These are phyloP conservation scores for Heliconius nattereri DNA, from an alignment of 1,140 invertebrate genomes.

Conservation along the genomic window DNA sequence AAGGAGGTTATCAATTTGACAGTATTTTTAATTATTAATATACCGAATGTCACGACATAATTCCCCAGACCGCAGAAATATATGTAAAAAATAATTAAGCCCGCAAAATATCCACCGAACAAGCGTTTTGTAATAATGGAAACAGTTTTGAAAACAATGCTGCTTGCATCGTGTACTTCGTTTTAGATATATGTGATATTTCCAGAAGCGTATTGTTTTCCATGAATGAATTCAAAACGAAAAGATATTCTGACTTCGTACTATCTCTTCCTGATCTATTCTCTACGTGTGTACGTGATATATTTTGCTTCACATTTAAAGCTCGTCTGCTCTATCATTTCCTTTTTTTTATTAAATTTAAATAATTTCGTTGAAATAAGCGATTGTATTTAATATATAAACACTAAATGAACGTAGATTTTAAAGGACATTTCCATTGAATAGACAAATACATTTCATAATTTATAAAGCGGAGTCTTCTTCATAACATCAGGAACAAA, in stretches of 20 bases:
- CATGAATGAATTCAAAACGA: constrained; percentile 15
- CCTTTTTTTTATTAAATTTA: too few species aligned
- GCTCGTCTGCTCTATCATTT: neutral
- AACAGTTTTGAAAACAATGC: constrained; percentile 19
- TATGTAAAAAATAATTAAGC: neutral
- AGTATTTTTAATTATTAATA: neutral
- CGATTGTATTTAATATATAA: too few species aligned
- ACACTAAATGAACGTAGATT: too few species aligned
- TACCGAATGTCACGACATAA: neutral
- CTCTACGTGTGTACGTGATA: neutral
- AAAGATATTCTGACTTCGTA: neutral
- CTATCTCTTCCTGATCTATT: neutral
- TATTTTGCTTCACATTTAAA: neutral
- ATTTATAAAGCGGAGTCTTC: too few species aligned
- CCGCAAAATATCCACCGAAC: neutral
- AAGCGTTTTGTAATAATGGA: constrained; percentile 26
- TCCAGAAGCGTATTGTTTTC: constrained; percentile 13
- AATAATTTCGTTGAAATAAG: too few species aligned
- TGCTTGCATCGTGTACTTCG: constrained; percentile 13
- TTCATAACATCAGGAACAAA: too few species aligned
- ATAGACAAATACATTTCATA: too few species aligned
- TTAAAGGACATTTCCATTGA: too few species aligned
- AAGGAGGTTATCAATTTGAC: too few species aligned
- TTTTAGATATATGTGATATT: constrained; percentile 15
- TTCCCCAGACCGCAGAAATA: neutral